These are phyloP conservation scores for Leptopilina drosophilae DNA, from an alignment of 2,888 invertebrate species.

Conservation along the genomic window DNA sequence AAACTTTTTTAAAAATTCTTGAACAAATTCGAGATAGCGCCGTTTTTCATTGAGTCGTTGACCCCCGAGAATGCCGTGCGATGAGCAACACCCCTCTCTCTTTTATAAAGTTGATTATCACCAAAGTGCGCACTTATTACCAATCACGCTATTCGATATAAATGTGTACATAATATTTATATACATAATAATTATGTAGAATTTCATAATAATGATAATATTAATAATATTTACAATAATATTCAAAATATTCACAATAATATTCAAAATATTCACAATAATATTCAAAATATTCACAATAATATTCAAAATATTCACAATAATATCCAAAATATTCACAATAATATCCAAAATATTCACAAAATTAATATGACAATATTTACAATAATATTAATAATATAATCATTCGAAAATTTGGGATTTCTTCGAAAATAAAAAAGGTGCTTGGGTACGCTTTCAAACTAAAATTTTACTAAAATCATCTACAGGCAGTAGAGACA, in stretches of 20 bases:
- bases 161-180: background rate
- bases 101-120: constrained; percentile 27
- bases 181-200: background rate
- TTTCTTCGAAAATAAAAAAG: background rate
- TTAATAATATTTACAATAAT: too few species aligned
- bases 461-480: constrained; percentile 25
- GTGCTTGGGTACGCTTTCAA: constrained; percentile 33
- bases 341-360: too few species aligned
- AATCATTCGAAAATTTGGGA: background rate
- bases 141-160: constrained; percentile 11
- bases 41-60: constrained; percentile 29
- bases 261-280: too few species aligned
- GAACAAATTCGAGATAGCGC: constrained; percentile 29
- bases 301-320: too few species aligned
- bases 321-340: too few species aligned
- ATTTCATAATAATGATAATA: background rate
- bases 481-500: constrained; percentile 3
- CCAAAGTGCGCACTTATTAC: constrained; percentile 33
- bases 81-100: constrained; percentile 39
- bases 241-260: too few species aligned
- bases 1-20: constrained; percentile 27
- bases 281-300: too few species aligned
- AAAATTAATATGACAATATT: too few species aligned
- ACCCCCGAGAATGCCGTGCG: constrained; percentile 39
- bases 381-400: too few species aligned